A percentile compares a stretch with the other conserved stretches of the same genome.
Evolutionary conservation across 2,113 vertebrate species (phyloP).

Genomic region (Aythya baeri): DNA sequence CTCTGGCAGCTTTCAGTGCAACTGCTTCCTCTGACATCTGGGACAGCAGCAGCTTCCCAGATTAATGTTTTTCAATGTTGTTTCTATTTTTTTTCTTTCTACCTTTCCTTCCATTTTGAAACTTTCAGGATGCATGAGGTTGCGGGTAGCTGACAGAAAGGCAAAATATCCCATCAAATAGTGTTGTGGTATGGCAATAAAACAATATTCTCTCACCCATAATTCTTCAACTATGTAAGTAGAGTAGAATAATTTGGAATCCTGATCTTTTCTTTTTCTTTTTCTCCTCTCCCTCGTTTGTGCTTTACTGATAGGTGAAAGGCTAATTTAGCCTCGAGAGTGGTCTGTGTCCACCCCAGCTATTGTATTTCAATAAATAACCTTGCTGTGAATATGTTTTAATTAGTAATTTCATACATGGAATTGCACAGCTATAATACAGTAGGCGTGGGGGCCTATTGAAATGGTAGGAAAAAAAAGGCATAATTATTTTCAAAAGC

Average conservation of each 20-base stretch:
- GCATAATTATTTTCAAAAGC: constrained; percentile 67
- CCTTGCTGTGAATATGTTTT: constrained; percentile 54
- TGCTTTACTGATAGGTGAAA: constrained; percentile 13
- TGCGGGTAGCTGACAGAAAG: background rate
- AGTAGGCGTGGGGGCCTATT: constrained; percentile 24
- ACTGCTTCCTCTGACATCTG: background rate
- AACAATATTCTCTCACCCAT: background rate
- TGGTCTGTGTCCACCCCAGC: background rate
- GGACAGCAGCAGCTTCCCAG: background rate
- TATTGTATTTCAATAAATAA: constrained; percentile 38
- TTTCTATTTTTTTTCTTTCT: background rate
- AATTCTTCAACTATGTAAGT: background rate
- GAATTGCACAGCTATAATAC: constrained; percentile 41
- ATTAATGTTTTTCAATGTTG: background rate
- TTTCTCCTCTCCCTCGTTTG: background rate
- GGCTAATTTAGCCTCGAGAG: constrained; percentile 25
- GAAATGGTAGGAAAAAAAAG: constrained; percentile 10
- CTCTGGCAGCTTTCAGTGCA: background rate
- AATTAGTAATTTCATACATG: constrained; percentile 61
- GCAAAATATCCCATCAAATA: background rate
- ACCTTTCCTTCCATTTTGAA: background rate
- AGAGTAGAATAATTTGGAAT: background rate
- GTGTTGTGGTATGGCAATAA: background rate
- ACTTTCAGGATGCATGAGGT: background rate
- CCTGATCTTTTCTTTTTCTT: background rate